phyloP scores from a whole-genome alignment of 1,140 invertebrate genomes.

The Heliconius melpomene region DNA sequence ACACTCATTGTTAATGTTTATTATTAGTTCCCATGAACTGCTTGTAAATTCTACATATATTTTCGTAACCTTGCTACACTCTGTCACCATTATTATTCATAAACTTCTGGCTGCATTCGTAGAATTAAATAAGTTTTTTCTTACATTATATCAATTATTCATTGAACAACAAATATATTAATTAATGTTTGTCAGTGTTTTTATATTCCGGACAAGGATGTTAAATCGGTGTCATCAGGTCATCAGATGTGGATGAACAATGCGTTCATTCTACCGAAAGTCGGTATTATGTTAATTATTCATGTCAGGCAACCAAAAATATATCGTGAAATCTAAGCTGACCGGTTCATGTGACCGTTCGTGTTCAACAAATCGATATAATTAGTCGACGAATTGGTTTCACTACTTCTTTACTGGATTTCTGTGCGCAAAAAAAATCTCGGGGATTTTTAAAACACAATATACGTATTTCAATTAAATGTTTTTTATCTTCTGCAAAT shows the following conservation, averaged over 20 bases:
- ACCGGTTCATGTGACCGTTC: slow-evolving; percentile 60
- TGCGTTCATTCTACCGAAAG: slow-evolving; percentile 55
- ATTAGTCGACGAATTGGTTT: slow-evolving; percentile 66
- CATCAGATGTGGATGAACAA: slow-evolving; percentile 60
- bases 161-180: not conserved
- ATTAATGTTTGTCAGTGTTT: not conserved
- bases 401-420: slow-evolving; percentile 38
- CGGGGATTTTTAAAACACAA: not conserved
- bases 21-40: slow-evolving; percentile 72
- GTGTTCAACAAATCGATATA: slow-evolving; percentile 59
- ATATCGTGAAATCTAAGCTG: slow-evolving; percentile 56
- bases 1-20: slow-evolving; percentile 76
- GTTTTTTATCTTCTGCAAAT: not conserved
- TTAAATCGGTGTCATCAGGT: slow-evolving; percentile 68
- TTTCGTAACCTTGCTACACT: slow-evolving; percentile 64
- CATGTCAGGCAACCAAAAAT: slow-evolving; percentile 62
- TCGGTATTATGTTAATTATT: slow-evolving; percentile 65
- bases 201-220: slow-evolving; percentile 28
- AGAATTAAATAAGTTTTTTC: not conserved
- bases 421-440: not conserved
- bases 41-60: slow-evolving; percentile 51
- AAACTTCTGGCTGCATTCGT: not conserved
- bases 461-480: not conserved
- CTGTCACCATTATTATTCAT: slow-evolving; percentile 4
- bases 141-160: slow-evolving; percentile 1